These are phyloP conservation scores for Caerostris darwini DNA, from an alignment of 1,140 invertebrate species.

Conservation along the genomic window DNA sequence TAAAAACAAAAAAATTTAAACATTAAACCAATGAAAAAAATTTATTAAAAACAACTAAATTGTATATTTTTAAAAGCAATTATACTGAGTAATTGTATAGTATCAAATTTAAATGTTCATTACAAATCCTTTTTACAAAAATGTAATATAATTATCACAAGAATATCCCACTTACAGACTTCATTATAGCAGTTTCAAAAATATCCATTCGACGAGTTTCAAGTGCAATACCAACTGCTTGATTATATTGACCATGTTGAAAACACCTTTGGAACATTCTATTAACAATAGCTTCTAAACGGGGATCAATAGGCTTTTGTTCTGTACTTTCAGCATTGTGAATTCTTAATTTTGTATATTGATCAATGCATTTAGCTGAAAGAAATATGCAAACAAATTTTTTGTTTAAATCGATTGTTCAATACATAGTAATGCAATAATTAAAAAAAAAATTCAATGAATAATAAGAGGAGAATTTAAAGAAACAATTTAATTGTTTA, in stretches of 20 bases:
- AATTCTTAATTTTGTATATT: conserved; percentile 94
- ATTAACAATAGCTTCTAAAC: conserved; percentile 96
- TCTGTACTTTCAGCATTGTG: conserved; percentile 84
- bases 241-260: conserved; percentile 95
- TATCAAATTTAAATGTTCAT: too few relatives aligned
- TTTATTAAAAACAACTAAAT: too few relatives aligned
- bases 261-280: conserved; percentile 98
- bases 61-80: too few relatives aligned
- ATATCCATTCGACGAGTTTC: conserved; percentile 98
- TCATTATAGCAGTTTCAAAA: conserved; percentile 94
- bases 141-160: too few relatives aligned
- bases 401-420: not conserved
- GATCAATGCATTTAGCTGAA: conserved; percentile 88
- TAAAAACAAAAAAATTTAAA: not conserved
- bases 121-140: too few relatives aligned
- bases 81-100: too few relatives aligned
- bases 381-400: not conserved
- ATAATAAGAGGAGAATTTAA: too few relatives aligned
- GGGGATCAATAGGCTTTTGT: conserved; percentile 89
- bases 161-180: conserved; percentile 85
- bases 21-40: not conserved
- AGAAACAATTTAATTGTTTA: too few relatives aligned
- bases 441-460: not conserved
- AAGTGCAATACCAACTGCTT: conserved; percentile 95
- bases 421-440: not conserved